These are phyloP conservation scores for Macquaria australasica DNA, from an alignment of 2,113 vertebrate genomes.

Conservation along the genomic window DNA sequence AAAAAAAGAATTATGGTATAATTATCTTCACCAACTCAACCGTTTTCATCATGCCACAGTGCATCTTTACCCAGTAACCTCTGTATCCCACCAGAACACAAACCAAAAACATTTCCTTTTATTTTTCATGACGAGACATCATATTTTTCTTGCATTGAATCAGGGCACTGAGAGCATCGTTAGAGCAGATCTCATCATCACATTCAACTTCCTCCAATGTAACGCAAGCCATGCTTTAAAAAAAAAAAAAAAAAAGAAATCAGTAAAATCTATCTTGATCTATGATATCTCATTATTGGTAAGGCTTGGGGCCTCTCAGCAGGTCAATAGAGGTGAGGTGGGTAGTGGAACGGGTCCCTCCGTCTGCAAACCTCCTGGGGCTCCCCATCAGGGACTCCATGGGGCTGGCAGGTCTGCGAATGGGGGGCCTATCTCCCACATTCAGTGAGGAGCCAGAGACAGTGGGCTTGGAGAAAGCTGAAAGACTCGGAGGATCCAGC, in stretches of 20 bases:
- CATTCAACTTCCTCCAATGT: not conserved
- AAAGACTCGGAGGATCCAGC: conserved; percentile 23
- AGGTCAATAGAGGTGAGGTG: conserved; percentile 54
- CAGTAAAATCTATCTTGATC: not conserved
- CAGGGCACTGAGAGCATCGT: not conserved
- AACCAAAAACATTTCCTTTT: not conserved
- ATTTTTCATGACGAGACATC: not conserved
- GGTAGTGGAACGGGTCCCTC: conserved; percentile 1
- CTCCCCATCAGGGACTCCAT: conserved; percentile 71
- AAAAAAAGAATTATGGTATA: not conserved
- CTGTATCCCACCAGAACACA: not conserved
- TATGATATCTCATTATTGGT: conserved; percentile 14
- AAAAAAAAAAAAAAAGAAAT: too few species aligned
- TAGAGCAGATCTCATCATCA: not conserved
- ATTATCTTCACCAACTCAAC: not conserved
- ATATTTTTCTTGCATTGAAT: not conserved
- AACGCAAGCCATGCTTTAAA: too few species aligned
- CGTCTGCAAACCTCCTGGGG: conserved; percentile 34
- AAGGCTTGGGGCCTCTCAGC: conserved; percentile 57
- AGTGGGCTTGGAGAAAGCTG: conserved; percentile 7
- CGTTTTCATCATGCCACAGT: not conserved
- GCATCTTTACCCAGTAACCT: conserved; percentile 5
- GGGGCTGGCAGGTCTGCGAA: conserved; percentile 62
- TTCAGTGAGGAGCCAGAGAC: not conserved
- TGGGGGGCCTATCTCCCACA: not conserved